A percentile compares a stretch with the other conserved stretches of the same genome.
These are phyloP conservation scores for Ophion slaviceki DNA, from an alignment of 2,888 invertebrate genomes.

Conservation along the genomic window DNA sequence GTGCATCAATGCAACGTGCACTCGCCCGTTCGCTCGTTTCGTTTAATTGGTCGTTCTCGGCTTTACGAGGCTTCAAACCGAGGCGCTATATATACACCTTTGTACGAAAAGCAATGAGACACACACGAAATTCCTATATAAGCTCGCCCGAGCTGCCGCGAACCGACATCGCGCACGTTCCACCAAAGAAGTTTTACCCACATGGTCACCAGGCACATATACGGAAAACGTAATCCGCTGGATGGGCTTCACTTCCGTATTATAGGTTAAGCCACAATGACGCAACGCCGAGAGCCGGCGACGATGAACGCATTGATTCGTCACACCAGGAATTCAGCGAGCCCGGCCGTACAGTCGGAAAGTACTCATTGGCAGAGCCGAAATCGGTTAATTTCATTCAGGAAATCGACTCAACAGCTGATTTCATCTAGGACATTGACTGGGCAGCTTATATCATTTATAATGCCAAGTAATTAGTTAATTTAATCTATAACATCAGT, in stretches of 20 bases:
- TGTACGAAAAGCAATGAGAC: conserved; percentile 35
- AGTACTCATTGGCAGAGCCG: neutral
- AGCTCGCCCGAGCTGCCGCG: neutral
- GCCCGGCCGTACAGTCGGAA: neutral
- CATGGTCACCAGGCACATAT: conserved; percentile 7
- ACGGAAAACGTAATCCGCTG: conserved; percentile 40
- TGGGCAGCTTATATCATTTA: neutral
- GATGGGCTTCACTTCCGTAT: conserved; percentile 13
- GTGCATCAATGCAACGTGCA: conserved; percentile 72
- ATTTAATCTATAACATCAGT: neutral
- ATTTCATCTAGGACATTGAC: neutral
- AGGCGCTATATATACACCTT: conserved; percentile 66
- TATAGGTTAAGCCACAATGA: conserved; percentile 13
- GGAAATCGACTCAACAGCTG: neutral
- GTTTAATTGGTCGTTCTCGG: conserved; percentile 81
- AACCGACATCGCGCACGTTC: conserved; percentile 24
- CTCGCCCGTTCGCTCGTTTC: conserved; percentile 74
- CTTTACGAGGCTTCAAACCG: conserved; percentile 79
- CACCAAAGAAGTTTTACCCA: conserved; percentile 31
- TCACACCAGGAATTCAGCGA: conserved; percentile 2
- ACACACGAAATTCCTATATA: conserved; percentile 35
- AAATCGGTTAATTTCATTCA: neutral
- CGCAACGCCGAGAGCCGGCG: conserved; percentile 15
- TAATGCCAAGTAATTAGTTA: neutral
- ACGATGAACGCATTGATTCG: conserved; percentile 3